Evolutionary conservation across 2,797 vertebrate species (phyloP), one percentile per base, ranked within the genome.

Genomic region (Coregonus sp.): DNA sequence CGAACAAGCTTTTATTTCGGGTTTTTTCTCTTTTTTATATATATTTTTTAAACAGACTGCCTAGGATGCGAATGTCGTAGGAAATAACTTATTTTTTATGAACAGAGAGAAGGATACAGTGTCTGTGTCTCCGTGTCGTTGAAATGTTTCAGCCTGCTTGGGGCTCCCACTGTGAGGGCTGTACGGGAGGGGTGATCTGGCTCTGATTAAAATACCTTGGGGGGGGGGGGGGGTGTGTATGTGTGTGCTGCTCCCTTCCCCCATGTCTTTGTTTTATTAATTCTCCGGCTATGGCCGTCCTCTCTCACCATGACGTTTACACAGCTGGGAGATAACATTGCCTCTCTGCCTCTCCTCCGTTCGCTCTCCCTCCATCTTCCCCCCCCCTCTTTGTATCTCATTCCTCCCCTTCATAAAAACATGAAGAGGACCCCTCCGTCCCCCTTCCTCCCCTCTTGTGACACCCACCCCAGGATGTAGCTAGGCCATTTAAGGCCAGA

Each of bases 181-280:
- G 59, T 59, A 18, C 6, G n/a, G 56, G 56, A 9, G 56, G 63
- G 69, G 74, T 79, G 75, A 79, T 88, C 87, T 92, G 91, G 87
- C 85, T 87, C 80, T 90, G 87, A 90, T 92, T 90, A 90, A 84
- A 91, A 90, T 85, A 82, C 77, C 86, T 89, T 31, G 75, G 68
- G 40, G 7, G 16, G 35, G 33, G 31, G 37, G 54, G 25, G 25
- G 25, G 1, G 25, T 25, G 25, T 25, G 25, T 25, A 18, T 71
- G 54, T 72, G 65, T 82, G 78, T 75, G 76, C 52, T 37, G 69
- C 52, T 80, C 77, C 61, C 59, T 78, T 81, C 77, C 82, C 76
- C 9, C 74, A 71, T 74, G 80, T 74, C 83, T 74, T 67, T 67
- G 70, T 76, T 73, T 82, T 70, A 47, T 9, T 47, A 2, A 47